These are phyloP conservation scores for Alethe castanea DNA, from an alignment of 2,113 vertebrate species.

Conservation along the genomic window DNA sequence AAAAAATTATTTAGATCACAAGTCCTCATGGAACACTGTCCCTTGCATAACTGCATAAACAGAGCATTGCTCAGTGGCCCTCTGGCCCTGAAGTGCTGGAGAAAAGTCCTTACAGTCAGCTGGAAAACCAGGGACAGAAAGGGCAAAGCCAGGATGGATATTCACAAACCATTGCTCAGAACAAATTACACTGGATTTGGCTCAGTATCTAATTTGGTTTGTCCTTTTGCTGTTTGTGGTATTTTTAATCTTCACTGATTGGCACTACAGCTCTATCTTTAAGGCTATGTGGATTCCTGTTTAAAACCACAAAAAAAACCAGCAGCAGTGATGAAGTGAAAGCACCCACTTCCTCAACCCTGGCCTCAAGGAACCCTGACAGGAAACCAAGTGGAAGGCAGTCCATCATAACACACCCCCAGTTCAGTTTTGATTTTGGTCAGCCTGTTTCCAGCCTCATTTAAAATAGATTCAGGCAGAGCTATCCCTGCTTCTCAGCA, in stretches of 20 bases:
- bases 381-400: background rate
- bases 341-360: background rate
- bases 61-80: background rate
- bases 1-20: background rate
- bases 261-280: background rate
- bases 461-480: background rate
- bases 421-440: background rate
- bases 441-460: background rate
- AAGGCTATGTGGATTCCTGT: background rate
- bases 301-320: background rate
- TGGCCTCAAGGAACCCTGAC: background rate
- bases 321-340: background rate
- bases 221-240: background rate
- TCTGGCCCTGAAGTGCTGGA: background rate
- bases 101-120: background rate
- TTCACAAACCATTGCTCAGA: background rate
- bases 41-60: background rate
- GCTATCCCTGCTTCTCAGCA: background rate
- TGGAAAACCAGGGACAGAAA: background rate
- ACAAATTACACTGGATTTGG: background rate
- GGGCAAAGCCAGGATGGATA: background rate
- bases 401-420: background rate
- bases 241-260: background rate
- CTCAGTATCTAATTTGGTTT: background rate
- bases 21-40: background rate